These are phyloP conservation scores for Turritopsis rubra DNA, from an alignment of 30 jellyfish, hydroid and myxozoan species.

Conservation along the genomic window DNA sequence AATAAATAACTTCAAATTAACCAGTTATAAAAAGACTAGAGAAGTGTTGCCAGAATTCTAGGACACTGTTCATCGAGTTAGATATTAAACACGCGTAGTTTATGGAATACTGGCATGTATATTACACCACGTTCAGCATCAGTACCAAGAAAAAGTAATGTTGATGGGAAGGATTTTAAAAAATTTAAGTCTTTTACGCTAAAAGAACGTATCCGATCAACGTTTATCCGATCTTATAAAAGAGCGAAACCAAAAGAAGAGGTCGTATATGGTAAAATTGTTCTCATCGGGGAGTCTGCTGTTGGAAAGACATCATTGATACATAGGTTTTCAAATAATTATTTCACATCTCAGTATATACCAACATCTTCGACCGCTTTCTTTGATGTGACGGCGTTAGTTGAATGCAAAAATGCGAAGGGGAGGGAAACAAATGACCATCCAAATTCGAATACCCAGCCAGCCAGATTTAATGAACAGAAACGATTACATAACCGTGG, in stretches of 20 bases:
- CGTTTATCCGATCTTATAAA: background rate
- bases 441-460: background rate
- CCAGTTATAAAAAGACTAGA: background rate
- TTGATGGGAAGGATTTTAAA: background rate
- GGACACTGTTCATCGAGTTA: background rate
- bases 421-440: background rate
- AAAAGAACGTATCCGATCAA: background rate
- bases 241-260: background rate
- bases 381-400: slow-evolving; percentile 12
- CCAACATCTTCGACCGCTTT: slow-evolving; percentile 1
- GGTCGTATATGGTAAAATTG: slow-evolving; percentile 15
- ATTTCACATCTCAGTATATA: slow-evolving; percentile 14
- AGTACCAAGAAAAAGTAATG: background rate
- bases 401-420: background rate
- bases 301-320: slow-evolving; percentile 16
- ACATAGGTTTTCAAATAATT: slow-evolving; percentile 12
- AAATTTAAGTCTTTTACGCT: background rate
- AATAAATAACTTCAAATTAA: background rate
- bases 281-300: background rate
- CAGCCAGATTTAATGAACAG: background rate
- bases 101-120: background rate
- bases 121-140: slow-evolving; percentile 2
- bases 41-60: background rate
- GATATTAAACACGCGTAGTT: background rate
- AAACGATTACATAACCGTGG: background rate